Evolutionary conservation across 2,797 vertebrate genomes (phyloP).

Genomic region (Semotilus atromaculatus): DNA sequence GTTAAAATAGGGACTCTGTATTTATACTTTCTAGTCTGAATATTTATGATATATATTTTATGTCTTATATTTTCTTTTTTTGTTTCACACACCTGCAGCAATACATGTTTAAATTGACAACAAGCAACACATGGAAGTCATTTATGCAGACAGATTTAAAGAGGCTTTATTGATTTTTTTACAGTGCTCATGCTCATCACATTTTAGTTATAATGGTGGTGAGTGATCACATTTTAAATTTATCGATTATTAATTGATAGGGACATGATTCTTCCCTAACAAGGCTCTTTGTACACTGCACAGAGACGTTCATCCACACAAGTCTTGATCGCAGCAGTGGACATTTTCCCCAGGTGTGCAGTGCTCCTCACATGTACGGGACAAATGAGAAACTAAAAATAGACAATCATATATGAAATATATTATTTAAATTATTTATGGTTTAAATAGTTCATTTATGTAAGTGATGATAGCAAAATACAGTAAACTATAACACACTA

Average conservation of each 20-base stretch:
- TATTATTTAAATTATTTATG: neutral
- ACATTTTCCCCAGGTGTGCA: neutral
- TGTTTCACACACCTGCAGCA: neutral
- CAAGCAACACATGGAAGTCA: neutral
- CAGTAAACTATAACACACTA: too few relatives aligned
- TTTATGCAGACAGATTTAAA: neutral
- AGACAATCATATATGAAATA: neutral
- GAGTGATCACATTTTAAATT: neutral
- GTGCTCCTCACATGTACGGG: conserved; percentile 30
- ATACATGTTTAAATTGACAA: neutral
- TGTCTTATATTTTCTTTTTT: too few relatives aligned
- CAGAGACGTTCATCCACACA: conserved; percentile 5
- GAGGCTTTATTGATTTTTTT: neutral
- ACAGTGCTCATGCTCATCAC: conserved; percentile 46
- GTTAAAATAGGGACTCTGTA: neutral
- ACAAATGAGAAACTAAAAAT: neutral
- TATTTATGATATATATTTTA: neutral
- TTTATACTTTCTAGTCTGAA: neutral
- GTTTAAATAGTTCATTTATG: too few relatives aligned
- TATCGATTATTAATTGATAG: neutral
- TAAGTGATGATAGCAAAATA: too few relatives aligned
- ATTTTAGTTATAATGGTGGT: neutral
- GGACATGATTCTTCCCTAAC: neutral
- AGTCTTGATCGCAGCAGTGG: conserved; percentile 15
- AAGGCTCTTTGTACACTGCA: neutral